Evolutionary conservation across 2,888 invertebrate genomes (phyloP).

Genomic region (Beris chalybata): DNA sequence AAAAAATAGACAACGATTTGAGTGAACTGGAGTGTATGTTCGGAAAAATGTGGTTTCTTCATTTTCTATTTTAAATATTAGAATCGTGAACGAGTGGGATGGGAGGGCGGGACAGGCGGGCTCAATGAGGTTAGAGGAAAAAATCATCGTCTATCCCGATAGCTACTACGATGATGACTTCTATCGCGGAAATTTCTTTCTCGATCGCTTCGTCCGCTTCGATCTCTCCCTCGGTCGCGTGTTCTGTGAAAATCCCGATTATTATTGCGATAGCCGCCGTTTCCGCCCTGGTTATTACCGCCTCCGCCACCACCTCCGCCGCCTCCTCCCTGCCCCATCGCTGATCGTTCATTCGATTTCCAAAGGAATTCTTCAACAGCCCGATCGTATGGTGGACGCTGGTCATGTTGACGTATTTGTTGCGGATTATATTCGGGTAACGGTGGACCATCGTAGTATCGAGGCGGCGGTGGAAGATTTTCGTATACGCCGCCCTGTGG

Average conservation of each 20-base stretch:
- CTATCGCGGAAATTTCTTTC: conserved; percentile 58
- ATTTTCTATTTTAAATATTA: conserved; percentile 16
- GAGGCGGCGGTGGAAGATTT: conserved; percentile 71
- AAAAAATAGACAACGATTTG: conserved; percentile 15
- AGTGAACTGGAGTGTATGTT: conserved; percentile 27
- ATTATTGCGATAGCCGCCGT: conserved; percentile 47
- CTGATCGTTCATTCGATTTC: conserved; percentile 58
- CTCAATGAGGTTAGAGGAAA: conserved; percentile 35
- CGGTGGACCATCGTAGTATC: conserved; percentile 80
- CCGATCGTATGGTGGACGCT: conserved; percentile 71
- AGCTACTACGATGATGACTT: conserved; percentile 45
- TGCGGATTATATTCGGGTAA: conserved; percentile 73
- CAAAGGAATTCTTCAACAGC: conserved; percentile 87
- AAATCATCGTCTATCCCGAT: conserved; percentile 46
- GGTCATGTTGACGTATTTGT: conserved; percentile 42
- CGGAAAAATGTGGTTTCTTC: conserved; percentile 1
- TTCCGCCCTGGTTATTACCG: conserved; percentile 30
- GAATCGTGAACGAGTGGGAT: background rate
- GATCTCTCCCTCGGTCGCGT: conserved; percentile 50
- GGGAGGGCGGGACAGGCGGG: conserved; percentile 12
- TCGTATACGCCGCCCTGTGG: conserved; percentile 58
- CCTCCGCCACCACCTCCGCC: conserved; percentile 15
- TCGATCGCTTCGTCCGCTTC: conserved; percentile 52
- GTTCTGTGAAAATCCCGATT: conserved; percentile 50
- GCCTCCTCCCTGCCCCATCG: conserved; percentile 41